phyloP scores from a whole-genome alignment of 2,888 invertebrate genomes.

The Galerucella nymphaeae region DNA sequence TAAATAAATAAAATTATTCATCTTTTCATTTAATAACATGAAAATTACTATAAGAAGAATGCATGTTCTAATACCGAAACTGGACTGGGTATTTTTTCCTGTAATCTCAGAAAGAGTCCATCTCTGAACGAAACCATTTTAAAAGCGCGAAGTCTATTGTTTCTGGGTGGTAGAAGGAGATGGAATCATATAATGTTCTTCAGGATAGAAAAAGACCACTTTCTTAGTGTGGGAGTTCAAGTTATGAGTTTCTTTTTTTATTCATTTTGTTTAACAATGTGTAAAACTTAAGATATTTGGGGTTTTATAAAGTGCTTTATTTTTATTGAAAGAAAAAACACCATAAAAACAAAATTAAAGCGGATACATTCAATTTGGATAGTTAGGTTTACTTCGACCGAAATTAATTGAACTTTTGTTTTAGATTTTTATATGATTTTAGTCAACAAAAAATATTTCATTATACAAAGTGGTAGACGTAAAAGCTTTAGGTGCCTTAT shows the following conservation, averaged over 20 bases:
- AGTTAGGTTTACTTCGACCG: neutral
- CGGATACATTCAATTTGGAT: neutral
- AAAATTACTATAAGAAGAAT: too few relatives aligned
- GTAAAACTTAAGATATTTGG: neutral
- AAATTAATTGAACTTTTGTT: neutral
- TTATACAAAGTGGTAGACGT: too few relatives aligned
- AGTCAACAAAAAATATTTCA: too few relatives aligned
- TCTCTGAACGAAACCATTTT: constrained; percentile 62
- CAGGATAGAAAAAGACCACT: constrained; percentile 27
- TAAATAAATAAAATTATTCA: too few relatives aligned
- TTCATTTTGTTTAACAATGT: neutral
- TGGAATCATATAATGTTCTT: neutral
- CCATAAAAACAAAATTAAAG: neutral
- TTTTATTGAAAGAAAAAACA: too few relatives aligned
- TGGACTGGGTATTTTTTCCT: neutral
- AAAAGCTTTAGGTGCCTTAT: too few relatives aligned
- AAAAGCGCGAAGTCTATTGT: constrained; percentile 56
- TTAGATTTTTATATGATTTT: too few relatives aligned
- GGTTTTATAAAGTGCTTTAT: neutral
- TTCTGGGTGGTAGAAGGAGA: constrained; percentile 31
- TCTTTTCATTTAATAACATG: too few relatives aligned
- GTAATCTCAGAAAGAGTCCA: constrained; percentile 40
- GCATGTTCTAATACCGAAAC: too few relatives aligned
- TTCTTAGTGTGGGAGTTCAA: constrained; percentile 39
- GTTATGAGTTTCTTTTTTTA: constrained; percentile 51